phyloP scores from a whole-genome alignment of 2,888 invertebrate genomes.

The Bruchidius siliquastri region DNA sequence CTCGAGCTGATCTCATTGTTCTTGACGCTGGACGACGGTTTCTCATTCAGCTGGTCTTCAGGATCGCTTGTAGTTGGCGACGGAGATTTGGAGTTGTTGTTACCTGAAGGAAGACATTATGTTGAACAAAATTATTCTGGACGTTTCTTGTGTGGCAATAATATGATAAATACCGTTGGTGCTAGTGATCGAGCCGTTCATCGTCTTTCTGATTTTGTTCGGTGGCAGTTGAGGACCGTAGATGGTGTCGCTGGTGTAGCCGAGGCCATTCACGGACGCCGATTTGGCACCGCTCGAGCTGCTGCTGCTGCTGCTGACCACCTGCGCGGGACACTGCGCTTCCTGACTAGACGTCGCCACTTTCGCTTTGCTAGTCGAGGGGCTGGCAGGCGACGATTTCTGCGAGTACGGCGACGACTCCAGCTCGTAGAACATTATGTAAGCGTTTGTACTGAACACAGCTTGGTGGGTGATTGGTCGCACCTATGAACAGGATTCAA shows the following conservation, averaged over 20 bases:
- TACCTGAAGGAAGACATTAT: background rate
- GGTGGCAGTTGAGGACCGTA: conserved; percentile 45
- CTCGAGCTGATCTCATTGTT: conserved; percentile 18
- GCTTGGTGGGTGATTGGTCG: conserved; percentile 69
- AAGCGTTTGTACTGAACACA: conserved; percentile 82
- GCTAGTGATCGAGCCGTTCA: conserved; percentile 21
- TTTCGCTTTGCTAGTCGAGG: conserved; percentile 16
- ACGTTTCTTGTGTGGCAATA: too few relatives aligned
- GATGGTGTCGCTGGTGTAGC: conserved; percentile 37
- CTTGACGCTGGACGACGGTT: conserved; percentile 13
- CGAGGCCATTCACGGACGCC: conserved; percentile 20
- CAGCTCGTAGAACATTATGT: conserved; percentile 85
- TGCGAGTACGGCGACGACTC: conserved; percentile 39
- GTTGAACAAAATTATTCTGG: too few relatives aligned
- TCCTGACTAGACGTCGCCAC: conserved; percentile 16
- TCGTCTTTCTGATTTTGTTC: conserved; percentile 18
- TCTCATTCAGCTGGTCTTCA: conserved; percentile 10
- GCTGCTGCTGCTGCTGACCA: conserved; percentile 1
- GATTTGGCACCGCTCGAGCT: background rate
- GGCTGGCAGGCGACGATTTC: conserved; percentile 9
- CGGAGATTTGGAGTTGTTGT: conserved; percentile 8
- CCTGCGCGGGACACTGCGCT: conserved; percentile 1
- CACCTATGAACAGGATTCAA: conserved; percentile 44
- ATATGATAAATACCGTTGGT: conserved; percentile 21
- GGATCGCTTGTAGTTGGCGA: conserved; percentile 28